Evolutionary conservation across 1,140 invertebrate genomes (phyloP), one percentile per base, ranked within the genome.

Genomic region (Drosophila kanapiae): DNA sequence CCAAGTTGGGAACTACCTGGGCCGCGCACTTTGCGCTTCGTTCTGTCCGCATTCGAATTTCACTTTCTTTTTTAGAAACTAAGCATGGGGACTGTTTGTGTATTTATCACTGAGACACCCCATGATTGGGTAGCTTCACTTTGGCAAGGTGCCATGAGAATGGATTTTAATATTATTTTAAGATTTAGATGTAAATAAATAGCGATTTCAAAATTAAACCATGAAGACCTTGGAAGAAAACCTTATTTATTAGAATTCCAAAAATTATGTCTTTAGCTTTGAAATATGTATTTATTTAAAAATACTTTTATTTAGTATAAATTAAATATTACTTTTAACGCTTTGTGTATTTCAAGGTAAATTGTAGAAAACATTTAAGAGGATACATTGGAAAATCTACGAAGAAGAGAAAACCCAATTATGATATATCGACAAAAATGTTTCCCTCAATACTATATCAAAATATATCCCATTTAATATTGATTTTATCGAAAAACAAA

Each of bases 41-140:
- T 86, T 86, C 83, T 86, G 83, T 88, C 64, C 45, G 77, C 85
- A 75, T 63, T 79, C 83, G 70, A 49, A 85, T 88, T 90, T 90
- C 85, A 90, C 85, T 90, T 90, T 90, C 85, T 91, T 90, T 67
- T 78, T 90, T 90, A 90, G 85, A 90, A 90, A 90, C 81, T 75
- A 79, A 71, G 61, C 58, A 76, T 51, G 49, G 49, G 54, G 47
- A 71, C 69, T 49, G 69, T 61, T 70, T 79, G 62, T 62, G 47
- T 69, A 63, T 78, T 49, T 64, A 70, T 71, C 47, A 43, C 54
- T 45, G 38, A 27, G 18, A 18, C 23, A 31, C 42, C 13, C 37
- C 3, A 31, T 37, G 29, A 60, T 42, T 38, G 68, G 33, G 67
- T 74, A 42, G 43, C 7, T 13, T 0, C 4, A 57, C 45, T 60